Evolutionary conservation across 1,140 invertebrate genomes (phyloP).

Genomic region (Hylaeus volcanicus): DNA sequence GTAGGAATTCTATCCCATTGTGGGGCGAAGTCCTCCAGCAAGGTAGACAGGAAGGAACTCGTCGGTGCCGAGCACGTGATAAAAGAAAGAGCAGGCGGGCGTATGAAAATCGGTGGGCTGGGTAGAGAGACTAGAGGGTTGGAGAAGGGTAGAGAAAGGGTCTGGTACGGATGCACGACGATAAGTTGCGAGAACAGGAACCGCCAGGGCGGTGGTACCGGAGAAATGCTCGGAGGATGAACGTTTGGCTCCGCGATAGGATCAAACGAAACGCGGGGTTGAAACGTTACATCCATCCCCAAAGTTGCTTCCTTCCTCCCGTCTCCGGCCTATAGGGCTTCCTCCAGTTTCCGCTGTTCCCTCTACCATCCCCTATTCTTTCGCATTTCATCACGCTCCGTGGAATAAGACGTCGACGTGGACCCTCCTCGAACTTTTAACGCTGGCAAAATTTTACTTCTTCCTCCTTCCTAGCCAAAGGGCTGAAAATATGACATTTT

Average conservation of each 20-base stretch:
- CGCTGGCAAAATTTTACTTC: conserved; percentile 43
- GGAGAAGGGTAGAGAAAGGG: neutral
- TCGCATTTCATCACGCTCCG: conserved; percentile 10
- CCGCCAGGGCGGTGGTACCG: conserved; percentile 23
- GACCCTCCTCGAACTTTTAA: conserved; percentile 28
- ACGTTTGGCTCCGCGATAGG: conserved; percentile 50
- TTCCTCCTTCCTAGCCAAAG: neutral
- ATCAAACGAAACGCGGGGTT: conserved; percentile 58
- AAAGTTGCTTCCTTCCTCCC: conserved; percentile 32
- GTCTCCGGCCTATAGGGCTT: conserved; percentile 6
- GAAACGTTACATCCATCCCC: conserved; percentile 47
- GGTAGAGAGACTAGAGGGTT: no score
- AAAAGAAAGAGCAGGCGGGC: neutral
- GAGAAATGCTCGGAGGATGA: conserved; percentile 40
- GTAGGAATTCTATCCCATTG: no score
- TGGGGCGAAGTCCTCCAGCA: neutral
- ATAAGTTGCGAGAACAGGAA: conserved; percentile 45
- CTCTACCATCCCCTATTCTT: neutral
- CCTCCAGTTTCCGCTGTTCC: neutral
- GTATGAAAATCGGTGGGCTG: conserved; percentile 4
- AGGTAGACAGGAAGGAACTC: neutral
- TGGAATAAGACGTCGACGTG: conserved; percentile 10
- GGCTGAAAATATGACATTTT: no score
- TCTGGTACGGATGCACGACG: conserved; percentile 5
- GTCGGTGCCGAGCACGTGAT: neutral